Conservation (phyloP, 23 tunicate genomes). For the Trididemnum miniatum region DNA sequence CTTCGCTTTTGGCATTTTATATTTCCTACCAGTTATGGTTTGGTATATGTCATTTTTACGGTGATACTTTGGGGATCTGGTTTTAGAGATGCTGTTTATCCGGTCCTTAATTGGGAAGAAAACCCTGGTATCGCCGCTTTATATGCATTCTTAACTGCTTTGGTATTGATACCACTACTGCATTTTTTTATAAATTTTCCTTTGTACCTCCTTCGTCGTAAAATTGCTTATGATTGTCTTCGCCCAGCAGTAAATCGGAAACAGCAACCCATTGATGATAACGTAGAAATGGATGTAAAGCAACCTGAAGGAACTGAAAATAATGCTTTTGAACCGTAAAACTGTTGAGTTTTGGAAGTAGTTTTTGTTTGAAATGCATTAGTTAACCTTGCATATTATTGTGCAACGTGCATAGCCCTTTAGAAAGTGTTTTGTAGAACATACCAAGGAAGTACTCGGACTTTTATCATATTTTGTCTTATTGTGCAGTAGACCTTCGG, state of each 20-base stretch:
- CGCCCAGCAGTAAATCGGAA: background rate
- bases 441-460: no score
- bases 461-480: no score
- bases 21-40: slow-evolving; percentile 42
- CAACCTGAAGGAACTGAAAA: no score
- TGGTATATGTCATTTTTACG: slow-evolving; percentile 52
- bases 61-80: slow-evolving; percentile 62
- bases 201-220: slow-evolving; percentile 40
- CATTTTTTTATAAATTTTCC: slow-evolving; percentile 26
- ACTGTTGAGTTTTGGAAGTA: no score
- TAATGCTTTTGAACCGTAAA: no score
- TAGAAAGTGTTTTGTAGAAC: no score
- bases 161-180: slow-evolving; percentile 37
- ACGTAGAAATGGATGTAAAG: slow-evolving; percentile 9
- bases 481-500: no score
- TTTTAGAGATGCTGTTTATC: slow-evolving; percentile 49
- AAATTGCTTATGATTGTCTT: background rate
- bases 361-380: no score
- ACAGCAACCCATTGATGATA: background rate
- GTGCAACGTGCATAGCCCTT: no score
- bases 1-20: slow-evolving; percentile 65
- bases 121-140: slow-evolving; percentile 41
- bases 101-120: slow-evolving; percentile 50
- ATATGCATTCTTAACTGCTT: background rate
- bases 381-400: no score